Conservation (phyloP, 2,888 invertebrate genomes). For the Xestia sexstrigata region DNA sequence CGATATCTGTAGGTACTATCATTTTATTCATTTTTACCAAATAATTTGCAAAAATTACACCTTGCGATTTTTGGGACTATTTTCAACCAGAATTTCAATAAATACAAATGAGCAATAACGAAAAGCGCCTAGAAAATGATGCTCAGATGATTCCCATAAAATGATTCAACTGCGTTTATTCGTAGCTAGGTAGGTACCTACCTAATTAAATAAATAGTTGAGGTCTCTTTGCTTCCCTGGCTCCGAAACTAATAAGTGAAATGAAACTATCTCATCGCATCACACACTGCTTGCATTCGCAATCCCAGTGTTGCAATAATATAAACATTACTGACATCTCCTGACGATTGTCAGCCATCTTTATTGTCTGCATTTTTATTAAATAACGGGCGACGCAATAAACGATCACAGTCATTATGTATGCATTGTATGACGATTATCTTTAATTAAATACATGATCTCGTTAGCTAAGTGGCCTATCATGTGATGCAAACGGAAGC, state of each 20-base stretch:
- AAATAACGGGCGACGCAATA: slow-evolving; percentile 8
- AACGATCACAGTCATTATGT: slow-evolving; percentile 49
- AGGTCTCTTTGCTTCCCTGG: background rate
- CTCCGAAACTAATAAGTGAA: background rate
- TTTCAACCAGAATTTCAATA: background rate
- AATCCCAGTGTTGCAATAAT: slow-evolving; percentile 11
- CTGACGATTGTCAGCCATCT: slow-evolving; percentile 9
- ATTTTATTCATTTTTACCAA: background rate
- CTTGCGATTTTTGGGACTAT: background rate
- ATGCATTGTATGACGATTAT: slow-evolving; percentile 43
- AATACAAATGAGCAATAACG: background rate
- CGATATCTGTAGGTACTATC: background rate
- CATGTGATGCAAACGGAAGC: slow-evolving; percentile 25
- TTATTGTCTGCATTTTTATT: slow-evolving; percentile 23
- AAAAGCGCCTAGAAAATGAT: background rate
- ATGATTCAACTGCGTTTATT: background rate
- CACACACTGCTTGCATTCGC: background rate
- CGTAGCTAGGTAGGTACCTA: background rate
- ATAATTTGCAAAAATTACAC: background rate
- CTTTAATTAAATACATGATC: slow-evolving; percentile 53
- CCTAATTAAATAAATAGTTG: no score
- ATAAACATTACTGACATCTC: slow-evolving; percentile 1
- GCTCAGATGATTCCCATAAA: background rate
- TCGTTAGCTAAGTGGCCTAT: slow-evolving; percentile 28
- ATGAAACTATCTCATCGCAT: background rate